Conservation (phyloP, 30 jellyfish, hydroid and myxozoan species). For the Turritopsis dohrnii region DNA sequence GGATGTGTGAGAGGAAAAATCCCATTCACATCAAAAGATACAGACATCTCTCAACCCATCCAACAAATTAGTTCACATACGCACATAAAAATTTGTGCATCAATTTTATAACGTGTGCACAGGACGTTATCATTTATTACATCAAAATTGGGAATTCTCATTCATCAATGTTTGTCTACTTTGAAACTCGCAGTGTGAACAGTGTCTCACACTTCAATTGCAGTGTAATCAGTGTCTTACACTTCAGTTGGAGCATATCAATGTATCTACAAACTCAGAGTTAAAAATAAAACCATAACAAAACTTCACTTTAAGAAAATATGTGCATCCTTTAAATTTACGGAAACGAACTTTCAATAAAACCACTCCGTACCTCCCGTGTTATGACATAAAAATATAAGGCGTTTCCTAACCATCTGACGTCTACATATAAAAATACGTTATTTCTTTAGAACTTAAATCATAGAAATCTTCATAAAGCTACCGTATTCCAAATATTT, state of each 20-base stretch:
- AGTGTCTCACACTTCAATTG: too few species aligned
- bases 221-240: too few species aligned
- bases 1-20: not conserved
- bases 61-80: not conserved
- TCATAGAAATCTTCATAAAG: too few species aligned
- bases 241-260: too few species aligned
- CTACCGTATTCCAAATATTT: too few species aligned
- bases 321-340: not conserved
- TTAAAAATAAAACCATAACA: not conserved
- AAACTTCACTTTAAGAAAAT: not conserved
- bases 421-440: not conserved
- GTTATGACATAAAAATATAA: too few species aligned
- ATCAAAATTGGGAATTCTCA: not conserved
- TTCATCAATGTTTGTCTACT: not conserved
- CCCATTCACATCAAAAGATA: not conserved
- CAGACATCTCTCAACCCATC: not conserved
- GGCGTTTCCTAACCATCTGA: too few species aligned
- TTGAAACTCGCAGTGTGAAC: not conserved
- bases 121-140: not conserved
- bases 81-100: not conserved
- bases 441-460: too few species aligned
- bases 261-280: too few species aligned
- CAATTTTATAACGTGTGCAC: not conserved
- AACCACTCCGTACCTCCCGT: not conserved
- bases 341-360: not conserved